phyloP scores from a whole-genome alignment of 2,797 vertebrate species.

The Lepilemur ruficaudatus region DNA sequence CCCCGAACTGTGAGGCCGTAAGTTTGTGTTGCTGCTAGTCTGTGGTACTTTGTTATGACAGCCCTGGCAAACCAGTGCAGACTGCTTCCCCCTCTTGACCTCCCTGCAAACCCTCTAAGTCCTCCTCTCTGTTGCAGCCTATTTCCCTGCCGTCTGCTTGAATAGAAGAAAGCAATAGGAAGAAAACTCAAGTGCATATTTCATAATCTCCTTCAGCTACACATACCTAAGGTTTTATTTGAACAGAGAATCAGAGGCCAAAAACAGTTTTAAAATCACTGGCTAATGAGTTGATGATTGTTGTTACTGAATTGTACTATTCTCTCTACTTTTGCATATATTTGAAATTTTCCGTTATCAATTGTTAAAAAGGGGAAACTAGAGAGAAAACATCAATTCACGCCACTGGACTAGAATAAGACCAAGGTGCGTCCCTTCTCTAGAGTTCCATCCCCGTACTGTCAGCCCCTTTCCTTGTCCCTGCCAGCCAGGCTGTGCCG shows the following conservation, averaged over 20 bases:
- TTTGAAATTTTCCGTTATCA: conserved; percentile 8
- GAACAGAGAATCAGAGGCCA: background rate
- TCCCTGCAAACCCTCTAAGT: background rate
- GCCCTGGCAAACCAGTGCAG: background rate
- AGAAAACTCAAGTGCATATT: background rate
- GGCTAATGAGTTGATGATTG: background rate
- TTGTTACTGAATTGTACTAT: background rate
- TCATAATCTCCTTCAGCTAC: background rate
- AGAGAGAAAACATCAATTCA: background rate
- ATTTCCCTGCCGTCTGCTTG: background rate
- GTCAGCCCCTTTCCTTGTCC: background rate
- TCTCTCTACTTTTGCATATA: background rate
- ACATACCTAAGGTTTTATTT: background rate
- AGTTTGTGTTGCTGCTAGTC: background rate
- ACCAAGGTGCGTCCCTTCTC: rapidly evolving
- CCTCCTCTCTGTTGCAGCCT: background rate
- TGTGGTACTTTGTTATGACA: background rate
- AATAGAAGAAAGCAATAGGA: background rate
- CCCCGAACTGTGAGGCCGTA: background rate
- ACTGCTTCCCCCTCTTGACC: background rate
- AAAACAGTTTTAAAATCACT: background rate
- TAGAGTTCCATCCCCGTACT: background rate
- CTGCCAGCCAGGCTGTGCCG: background rate
- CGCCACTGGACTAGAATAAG: background rate
- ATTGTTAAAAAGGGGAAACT: background rate